Evolutionary conservation across 2,113 vertebrate genomes (phyloP), one percentile per base, ranked within the genome.

Genomic region (Poicephalus meyeri): DNA sequence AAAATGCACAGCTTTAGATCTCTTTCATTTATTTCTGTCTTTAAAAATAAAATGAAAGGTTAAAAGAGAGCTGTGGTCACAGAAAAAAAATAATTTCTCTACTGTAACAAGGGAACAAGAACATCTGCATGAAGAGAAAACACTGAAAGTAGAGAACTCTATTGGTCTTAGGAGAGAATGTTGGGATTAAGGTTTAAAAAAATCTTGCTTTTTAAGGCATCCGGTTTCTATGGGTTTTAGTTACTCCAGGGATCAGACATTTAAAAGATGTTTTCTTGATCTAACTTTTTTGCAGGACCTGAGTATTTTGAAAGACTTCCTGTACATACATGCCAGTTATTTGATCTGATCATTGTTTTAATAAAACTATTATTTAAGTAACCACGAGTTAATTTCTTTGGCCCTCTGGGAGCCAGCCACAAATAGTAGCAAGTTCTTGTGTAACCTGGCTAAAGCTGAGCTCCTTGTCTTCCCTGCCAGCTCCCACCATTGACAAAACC

Each of bases 381-480:
- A 97, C 92, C 95, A 96, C 25, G 28, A 95, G 83, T 93, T 97
- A 95, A 96, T 96, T 96, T 96, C 63, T 96, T 93, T 96, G 82
- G 88, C 74, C 93, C 52, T 91, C 82, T 95, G 95, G 96, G 95
- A 96, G 37, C 69, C 80, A 79, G 88, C 96, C 95, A 96, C 83
- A 91, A 96, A 97, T 93, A 96, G 95, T 96, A 97, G 96, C 88
- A 96, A 86, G 95, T 97, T 96, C 96, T 96, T 97, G 86, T 94
- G 95, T 96, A 95, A 95, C 92, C 90, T 96, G 92, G 93, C 93
- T 94, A 88, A 96, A 96, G 63, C 71, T 24, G 88, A 96, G 76
- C 92, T 96, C 88, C 93, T 93, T 77, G 53, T 88, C 64, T 93
- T 91, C 56, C 90, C 58, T 84, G 69, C 76, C 88, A 88, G 65